A percentile compares a stretch with the other conserved stretches of the same genome.
phyloP scores from a whole-genome alignment of 2,888 invertebrate genomes.

The Drosophila lutescens region DNA sequence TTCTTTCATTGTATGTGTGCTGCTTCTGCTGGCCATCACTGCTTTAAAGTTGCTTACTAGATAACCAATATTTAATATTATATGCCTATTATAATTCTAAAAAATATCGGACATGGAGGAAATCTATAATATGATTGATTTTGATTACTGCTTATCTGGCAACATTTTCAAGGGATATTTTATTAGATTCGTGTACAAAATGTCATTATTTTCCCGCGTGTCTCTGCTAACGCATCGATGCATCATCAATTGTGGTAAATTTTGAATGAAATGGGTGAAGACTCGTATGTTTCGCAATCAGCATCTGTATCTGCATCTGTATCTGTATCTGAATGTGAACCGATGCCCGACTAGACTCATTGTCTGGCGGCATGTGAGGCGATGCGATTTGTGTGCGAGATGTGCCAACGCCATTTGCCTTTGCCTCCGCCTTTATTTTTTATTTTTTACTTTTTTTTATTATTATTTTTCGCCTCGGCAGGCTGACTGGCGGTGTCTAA shows the following conservation, averaged over 20 bases:
- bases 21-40: too few relatives aligned
- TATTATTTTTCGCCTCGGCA: constrained; percentile 28
- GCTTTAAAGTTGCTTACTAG: too few relatives aligned
- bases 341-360: constrained; percentile 69
- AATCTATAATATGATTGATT: too few relatives aligned
- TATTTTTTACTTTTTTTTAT: constrained; percentile 9
- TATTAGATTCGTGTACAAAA: neutral
- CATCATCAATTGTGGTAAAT: constrained; percentile 27
- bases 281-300: constrained; percentile 42
- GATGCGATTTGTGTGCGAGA: constrained; percentile 39
- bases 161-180: too few relatives aligned
- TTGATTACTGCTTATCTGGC: too few relatives aligned
- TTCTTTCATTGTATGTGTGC: too few relatives aligned
- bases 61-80: too few relatives aligned
- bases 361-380: constrained; percentile 63
- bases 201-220: constrained; percentile 1
- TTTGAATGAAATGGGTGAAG: constrained; percentile 52
- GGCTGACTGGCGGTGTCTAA: constrained; percentile 45
- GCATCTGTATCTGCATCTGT: constrained; percentile 6
- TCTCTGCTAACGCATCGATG: constrained; percentile 18
- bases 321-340: constrained; percentile 37
- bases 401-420: constrained; percentile 43
- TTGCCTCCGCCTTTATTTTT: constrained; percentile 25
- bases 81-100: too few relatives aligned
- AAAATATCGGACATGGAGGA: too few relatives aligned